Conservation (phyloP, 2,113 vertebrate species). For the Monopterus albus region DNA sequence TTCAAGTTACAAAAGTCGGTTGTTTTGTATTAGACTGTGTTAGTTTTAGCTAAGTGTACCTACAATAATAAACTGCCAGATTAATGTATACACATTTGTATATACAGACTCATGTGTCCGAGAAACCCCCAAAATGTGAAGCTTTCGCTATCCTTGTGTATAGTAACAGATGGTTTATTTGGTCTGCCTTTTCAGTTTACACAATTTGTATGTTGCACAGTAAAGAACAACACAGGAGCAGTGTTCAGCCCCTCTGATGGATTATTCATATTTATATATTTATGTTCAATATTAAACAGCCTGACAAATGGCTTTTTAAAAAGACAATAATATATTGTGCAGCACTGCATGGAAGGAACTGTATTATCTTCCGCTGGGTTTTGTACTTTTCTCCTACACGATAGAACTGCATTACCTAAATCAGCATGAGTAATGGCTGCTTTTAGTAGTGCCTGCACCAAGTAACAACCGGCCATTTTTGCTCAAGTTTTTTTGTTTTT, state of each 20-base stretch:
- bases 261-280: slow-evolving; percentile 53
- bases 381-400: no score
- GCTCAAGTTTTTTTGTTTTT: neutral
- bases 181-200: slow-evolving; percentile 1
- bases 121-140: no score
- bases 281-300: slow-evolving; percentile 57
- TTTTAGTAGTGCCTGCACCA: neutral
- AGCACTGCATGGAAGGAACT: no score
- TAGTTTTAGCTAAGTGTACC: no score
- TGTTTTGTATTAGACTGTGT: no score
- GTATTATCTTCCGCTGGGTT: no score
- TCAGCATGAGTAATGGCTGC: neutral
- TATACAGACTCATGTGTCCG: no score
- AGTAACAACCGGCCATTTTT: neutral
- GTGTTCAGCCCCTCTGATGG: slow-evolving; percentile 20
- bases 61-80: no score
- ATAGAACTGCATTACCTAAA: no score
- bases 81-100: no score
- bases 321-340: slow-evolving; percentile 28
- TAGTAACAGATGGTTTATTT: neutral
- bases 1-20: no score
- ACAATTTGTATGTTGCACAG: slow-evolving; percentile 27
- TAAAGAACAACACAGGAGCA: slow-evolving; percentile 1
- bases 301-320: slow-evolving; percentile 42
- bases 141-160: no score